Percentiles rank a stretch among this genome's conserved stretches.
Conservation (phyloP, 2,113 vertebrate genomes). For the Ceyx cyanopectus region DNA sequence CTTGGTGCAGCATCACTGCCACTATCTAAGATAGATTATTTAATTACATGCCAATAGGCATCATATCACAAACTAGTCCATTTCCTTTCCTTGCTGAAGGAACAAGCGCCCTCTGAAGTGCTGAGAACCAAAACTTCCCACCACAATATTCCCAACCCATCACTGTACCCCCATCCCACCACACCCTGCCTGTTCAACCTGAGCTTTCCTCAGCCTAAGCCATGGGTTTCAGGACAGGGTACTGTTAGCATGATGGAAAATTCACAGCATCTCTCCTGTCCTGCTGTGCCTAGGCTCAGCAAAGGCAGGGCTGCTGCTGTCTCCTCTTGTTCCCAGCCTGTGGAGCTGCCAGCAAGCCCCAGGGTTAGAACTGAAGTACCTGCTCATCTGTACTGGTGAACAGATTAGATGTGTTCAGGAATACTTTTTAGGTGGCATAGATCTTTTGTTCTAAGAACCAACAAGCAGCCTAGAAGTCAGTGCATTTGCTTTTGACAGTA, state of each 20-base stretch:
- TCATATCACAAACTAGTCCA: background rate
- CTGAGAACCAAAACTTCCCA: background rate
- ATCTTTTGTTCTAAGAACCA: background rate
- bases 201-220: background rate
- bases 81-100: background rate
- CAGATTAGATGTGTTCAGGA: background rate
- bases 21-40: background rate
- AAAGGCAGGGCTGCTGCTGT: background rate
- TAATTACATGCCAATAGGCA: background rate
- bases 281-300: background rate
- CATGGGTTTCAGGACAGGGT: background rate
- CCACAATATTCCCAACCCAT: background rate
- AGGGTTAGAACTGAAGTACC: background rate
- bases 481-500: background rate
- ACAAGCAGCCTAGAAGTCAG: background rate
- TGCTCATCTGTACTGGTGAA: background rate
- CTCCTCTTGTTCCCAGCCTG: background rate
- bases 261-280: background rate
- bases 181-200: background rate
- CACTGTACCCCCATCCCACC: background rate
- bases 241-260: background rate
- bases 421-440: background rate
- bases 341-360: background rate
- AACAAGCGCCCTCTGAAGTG: background rate
- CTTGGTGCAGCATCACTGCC: background rate